phyloP scores from a whole-genome alignment of 2,113 vertebrate genomes.

The Vimba vimba region DNA sequence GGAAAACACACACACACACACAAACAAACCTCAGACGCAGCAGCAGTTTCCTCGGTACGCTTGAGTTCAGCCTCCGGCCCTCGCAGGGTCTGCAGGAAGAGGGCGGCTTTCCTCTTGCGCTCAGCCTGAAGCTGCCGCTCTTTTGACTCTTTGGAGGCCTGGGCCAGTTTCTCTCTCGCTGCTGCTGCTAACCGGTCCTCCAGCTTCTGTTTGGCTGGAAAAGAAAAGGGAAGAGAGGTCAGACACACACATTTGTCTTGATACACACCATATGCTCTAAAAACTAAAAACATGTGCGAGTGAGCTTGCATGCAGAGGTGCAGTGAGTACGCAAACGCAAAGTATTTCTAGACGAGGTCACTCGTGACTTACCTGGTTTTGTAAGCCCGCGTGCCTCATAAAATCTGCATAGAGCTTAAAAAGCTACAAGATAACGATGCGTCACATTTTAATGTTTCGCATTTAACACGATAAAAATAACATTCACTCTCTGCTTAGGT shows the following conservation, averaged over 20 bases:
- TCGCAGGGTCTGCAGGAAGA: conserved; percentile 92
- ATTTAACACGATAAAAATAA: neutral
- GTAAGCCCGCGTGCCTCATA: neutral
- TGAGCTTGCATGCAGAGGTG: neutral
- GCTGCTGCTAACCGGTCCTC: conserved; percentile 97
- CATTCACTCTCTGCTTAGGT: neutral
- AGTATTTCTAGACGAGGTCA: neutral
- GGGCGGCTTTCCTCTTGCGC: conserved; percentile 93
- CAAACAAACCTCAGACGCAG: conserved; percentile 77
- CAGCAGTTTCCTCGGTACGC: conserved; percentile 77
- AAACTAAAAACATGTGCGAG: neutral
- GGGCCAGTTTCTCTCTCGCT: conserved; percentile 95
- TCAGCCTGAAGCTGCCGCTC: conserved; percentile 97
- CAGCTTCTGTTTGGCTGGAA: conserved; percentile 92
- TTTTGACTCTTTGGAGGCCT: conserved; percentile 97
- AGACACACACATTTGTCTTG: conserved; percentile 20
- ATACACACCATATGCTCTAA: neutral
- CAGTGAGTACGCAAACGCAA: neutral
- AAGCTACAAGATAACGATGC: neutral
- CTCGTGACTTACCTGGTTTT: neutral
- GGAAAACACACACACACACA: neutral
- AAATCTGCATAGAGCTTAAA: neutral
- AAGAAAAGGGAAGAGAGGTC: conserved; percentile 26
- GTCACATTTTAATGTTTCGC: neutral
- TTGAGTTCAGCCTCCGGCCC: conserved; percentile 85